These are phyloP conservation scores for Acromyrmex charruanus DNA, from an alignment of 1,140 invertebrate species.

Conservation along the genomic window DNA sequence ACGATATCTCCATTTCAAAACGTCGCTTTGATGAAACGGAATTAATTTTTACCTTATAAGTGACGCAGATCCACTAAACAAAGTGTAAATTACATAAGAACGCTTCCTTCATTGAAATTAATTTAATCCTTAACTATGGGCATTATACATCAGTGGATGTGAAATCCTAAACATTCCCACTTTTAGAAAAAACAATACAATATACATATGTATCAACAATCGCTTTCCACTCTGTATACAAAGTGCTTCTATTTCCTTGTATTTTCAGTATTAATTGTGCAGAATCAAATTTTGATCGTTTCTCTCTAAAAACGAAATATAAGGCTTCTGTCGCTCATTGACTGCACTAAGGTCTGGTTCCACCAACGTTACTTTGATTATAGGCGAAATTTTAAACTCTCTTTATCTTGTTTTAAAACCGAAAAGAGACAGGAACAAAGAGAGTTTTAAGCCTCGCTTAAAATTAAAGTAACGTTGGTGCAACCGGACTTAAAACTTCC, in stretches of 20 bases:
- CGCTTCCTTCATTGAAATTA: background rate
- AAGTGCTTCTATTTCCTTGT: background rate
- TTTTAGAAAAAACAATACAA: background rate
- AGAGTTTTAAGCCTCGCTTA: no score
- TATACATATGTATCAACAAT: no score
- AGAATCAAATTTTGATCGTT: background rate
- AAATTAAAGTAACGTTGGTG: no score
- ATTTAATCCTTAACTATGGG: background rate
- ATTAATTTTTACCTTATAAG: constrained; percentile 16
- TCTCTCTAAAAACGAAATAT: background rate
- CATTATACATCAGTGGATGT: background rate
- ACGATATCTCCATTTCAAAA: background rate
- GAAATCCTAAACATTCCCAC: no score
- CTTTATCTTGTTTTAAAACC: no score
- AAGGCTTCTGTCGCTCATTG: background rate
- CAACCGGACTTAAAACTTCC: no score
- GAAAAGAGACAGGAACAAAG: no score
- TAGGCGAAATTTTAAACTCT: no score
- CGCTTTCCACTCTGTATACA: no score
- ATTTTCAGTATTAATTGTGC: no score
- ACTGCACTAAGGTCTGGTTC: no score
- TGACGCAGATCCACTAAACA: background rate
- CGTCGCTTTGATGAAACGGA: background rate
- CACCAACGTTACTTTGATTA: no score
- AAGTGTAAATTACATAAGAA: background rate